A percentile compares a stretch with the other conserved stretches of the same genome.
These are phyloP conservation scores for Nannoperca obscura DNA, from an alignment of 2,797 vertebrate species.

Conservation along the genomic window DNA sequence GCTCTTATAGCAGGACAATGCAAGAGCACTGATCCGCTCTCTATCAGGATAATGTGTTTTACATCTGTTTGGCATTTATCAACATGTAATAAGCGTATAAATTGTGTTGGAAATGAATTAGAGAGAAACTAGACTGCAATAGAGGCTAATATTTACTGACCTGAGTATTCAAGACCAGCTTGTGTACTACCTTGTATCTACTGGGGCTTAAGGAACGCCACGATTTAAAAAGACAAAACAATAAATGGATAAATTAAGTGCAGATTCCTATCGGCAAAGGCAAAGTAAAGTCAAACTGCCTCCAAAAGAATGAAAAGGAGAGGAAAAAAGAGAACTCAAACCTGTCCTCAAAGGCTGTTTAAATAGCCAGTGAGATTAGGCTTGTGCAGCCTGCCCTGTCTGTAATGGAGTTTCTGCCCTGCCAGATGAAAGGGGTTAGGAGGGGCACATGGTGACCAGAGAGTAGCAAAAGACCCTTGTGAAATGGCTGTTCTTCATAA, in stretches of 20 bases:
- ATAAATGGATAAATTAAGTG: background rate
- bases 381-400: conserved; percentile 41
- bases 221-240: conserved; percentile 8
- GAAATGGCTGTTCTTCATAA: conserved; percentile 55
- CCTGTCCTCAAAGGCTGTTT: conserved; percentile 53
- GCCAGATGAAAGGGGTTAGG: conserved; percentile 56
- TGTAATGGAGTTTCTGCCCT: conserved; percentile 69
- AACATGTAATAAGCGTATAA: background rate
- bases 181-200: background rate
- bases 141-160: background rate
- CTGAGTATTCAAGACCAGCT: background rate
- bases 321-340: conserved; percentile 21
- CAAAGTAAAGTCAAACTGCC: conserved; percentile 33
- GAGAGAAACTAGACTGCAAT: background rate
- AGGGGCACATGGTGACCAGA: conserved; percentile 32
- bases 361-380: conserved; percentile 65
- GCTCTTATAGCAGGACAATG: background rate
- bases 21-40: background rate
- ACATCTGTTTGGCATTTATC: background rate
- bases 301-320: conserved; percentile 32
- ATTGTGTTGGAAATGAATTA: background rate
- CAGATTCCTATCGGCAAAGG: background rate
- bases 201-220: background rate
- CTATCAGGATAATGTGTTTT: background rate
- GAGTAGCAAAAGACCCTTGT: conserved; percentile 38